Conservation (phyloP, 2,113 vertebrate genomes). For the Albula glossodonta region DNA sequence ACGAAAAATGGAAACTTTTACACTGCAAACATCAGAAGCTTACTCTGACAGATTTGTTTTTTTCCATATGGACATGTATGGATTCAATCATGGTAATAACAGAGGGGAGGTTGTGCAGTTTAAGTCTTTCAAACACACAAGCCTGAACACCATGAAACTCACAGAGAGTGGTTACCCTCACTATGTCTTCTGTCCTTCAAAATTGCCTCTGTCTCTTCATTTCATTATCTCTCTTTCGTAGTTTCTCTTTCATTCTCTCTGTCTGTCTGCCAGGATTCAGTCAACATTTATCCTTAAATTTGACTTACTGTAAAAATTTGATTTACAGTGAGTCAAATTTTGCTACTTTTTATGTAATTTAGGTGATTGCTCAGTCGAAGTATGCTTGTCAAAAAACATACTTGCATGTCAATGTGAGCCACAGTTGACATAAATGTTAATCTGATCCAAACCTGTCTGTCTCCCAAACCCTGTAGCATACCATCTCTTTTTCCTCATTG, state of each 20-base stretch:
- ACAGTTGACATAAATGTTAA: not conserved
- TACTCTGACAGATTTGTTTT: not conserved
- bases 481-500: not conserved
- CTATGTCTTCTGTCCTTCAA: not conserved
- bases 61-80: not conserved
- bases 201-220: not conserved
- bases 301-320: not conserved
- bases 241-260: not conserved
- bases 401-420: not conserved
- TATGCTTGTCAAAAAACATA: not conserved
- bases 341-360: not conserved
- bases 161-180: not conserved
- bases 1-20: constrained; percentile 11
- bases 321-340: too few relatives aligned
- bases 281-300: not conserved
- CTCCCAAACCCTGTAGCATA: not conserved
- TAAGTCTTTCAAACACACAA: not conserved
- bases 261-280: not conserved
- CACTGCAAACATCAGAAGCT: not conserved
- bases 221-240: not conserved
- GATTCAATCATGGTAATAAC: not conserved
- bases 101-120: not conserved
- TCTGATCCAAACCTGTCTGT: not conserved
- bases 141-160: not conserved
- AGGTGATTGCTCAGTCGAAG: not conserved